Percentiles rank a stretch among this genome's conserved stretches.
These are phyloP conservation scores for Andrena dorsata DNA, from an alignment of 2,888 invertebrate species.

Conservation along the genomic window DNA sequence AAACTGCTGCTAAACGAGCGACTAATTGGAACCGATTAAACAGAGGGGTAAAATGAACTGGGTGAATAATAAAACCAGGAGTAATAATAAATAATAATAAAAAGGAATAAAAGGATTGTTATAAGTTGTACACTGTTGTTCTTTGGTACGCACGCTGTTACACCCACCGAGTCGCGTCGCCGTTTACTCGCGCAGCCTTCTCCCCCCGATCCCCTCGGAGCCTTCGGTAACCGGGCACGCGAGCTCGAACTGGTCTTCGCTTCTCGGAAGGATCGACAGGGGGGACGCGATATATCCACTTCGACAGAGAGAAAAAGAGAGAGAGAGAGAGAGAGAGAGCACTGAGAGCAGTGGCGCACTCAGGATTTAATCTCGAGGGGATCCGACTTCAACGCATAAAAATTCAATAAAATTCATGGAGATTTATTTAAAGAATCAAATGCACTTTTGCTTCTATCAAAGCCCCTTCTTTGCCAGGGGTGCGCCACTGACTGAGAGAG, in stretches of 20 bases:
- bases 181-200: conserved; percentile 64
- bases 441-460: no score
- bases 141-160: conserved; percentile 70
- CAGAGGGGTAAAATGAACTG: conserved; percentile 2
- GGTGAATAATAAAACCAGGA: conserved; percentile 50
- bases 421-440: no score
- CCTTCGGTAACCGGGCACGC: neutral
- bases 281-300: conserved; percentile 1
- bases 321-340: neutral
- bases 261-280: neutral
- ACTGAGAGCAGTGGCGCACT: conserved; percentile 10
- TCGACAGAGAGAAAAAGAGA: no score
- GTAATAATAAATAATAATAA: conserved; percentile 50
- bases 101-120: conserved; percentile 72
- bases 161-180: conserved; percentile 37
- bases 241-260: neutral
- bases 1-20: conserved; percentile 37
- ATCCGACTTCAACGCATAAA: no score
- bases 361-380: no score
- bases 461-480: no score
- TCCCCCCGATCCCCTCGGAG: conserved; percentile 39
- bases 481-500: no score
- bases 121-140: conserved; percentile 74
- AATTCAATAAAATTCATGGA: no score
- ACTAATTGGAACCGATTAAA: conserved; percentile 55